A percentile compares a stretch with the other conserved stretches of the same genome.
Evolutionary conservation across 2,888 invertebrate genomes (phyloP).

Genomic region (Mesoligia furuncula): DNA sequence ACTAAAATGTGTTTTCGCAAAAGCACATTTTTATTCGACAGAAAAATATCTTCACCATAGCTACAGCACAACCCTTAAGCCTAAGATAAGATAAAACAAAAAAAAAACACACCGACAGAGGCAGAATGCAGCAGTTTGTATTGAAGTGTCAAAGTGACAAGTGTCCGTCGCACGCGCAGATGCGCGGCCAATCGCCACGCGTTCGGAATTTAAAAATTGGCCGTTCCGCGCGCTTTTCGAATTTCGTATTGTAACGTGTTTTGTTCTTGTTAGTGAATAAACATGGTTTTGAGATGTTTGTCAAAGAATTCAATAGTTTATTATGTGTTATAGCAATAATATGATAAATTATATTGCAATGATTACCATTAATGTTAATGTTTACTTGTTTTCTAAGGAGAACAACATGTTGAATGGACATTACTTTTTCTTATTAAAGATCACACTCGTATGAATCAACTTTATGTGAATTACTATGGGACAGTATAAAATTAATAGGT

Average conservation of each 20-base stretch:
- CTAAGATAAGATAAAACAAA: conserved; percentile 61
- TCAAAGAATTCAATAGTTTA: conserved; percentile 44
- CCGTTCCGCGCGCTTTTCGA: conserved; percentile 61
- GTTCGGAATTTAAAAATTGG: conserved; percentile 77
- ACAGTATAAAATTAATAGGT: conserved; percentile 1
- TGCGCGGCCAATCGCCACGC: conserved; percentile 74
- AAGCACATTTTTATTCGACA: not conserved
- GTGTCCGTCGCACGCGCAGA: conserved; percentile 79
- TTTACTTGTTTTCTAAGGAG: conserved; percentile 27
- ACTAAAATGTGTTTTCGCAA: no score
- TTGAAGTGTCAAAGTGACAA: conserved; percentile 87
- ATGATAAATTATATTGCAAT: conserved; percentile 50
- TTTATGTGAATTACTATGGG: conserved; percentile 19
- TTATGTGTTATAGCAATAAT: conserved; percentile 47
- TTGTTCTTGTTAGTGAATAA: conserved; percentile 39
- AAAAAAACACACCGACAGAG: conserved; percentile 61
- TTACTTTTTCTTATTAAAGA: conserved; percentile 35
- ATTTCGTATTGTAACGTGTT: conserved; percentile 55
- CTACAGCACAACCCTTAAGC: conserved; percentile 42
- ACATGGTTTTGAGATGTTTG: conserved; percentile 43
- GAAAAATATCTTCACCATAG: conserved; percentile 11
- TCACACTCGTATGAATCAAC: conserved; percentile 24
- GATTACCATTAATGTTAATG: conserved; percentile 42
- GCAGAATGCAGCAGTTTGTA: conserved; percentile 78
- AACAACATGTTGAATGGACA: conserved; percentile 18